phyloP scores from a whole-genome alignment of 2,888 invertebrate genomes.

The Imbricaverruca yamaguchii region DNA sequence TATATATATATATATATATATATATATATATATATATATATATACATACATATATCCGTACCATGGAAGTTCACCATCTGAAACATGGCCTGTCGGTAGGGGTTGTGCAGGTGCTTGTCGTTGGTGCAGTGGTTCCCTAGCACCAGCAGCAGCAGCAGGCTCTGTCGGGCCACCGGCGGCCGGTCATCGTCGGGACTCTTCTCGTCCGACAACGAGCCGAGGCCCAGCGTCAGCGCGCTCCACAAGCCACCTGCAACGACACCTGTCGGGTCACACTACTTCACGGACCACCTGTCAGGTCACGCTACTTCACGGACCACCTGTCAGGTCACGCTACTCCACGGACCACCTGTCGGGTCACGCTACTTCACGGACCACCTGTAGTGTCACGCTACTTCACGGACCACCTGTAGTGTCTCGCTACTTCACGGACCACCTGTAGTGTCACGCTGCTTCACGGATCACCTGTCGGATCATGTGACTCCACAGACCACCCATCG shows the following conservation, averaged over 20 bases:
- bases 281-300: too few relatives aligned
- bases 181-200: slow-evolving; percentile 39
- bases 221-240: slow-evolving; percentile 61
- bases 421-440: too few relatives aligned
- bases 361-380: too few relatives aligned
- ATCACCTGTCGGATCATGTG: too few relatives aligned
- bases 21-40: not conserved
- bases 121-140: slow-evolving; percentile 83
- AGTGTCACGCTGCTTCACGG: too few relatives aligned
- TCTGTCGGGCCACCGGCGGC: slow-evolving; percentile 73
- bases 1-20: slow-evolving; percentile 19
- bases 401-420: too few relatives aligned
- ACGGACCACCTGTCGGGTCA: too few relatives aligned
- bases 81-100: slow-evolving; percentile 77
- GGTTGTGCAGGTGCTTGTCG: slow-evolving; percentile 50
- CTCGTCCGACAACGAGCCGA: slow-evolving; percentile 35
- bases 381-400: too few relatives aligned
- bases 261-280: too few relatives aligned
- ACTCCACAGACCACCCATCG: too few relatives aligned
- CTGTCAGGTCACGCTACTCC: too few relatives aligned
- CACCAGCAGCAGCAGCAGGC: slow-evolving; percentile 74
- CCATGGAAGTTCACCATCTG: slow-evolving; percentile 74
- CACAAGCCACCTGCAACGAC: slow-evolving; percentile 57
- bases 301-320: too few relatives aligned
- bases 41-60: slow-evolving; percentile 37